These are phyloP conservation scores for Ameiurus melas DNA, from an alignment of 2,113 vertebrate species.

Conservation along the genomic window DNA sequence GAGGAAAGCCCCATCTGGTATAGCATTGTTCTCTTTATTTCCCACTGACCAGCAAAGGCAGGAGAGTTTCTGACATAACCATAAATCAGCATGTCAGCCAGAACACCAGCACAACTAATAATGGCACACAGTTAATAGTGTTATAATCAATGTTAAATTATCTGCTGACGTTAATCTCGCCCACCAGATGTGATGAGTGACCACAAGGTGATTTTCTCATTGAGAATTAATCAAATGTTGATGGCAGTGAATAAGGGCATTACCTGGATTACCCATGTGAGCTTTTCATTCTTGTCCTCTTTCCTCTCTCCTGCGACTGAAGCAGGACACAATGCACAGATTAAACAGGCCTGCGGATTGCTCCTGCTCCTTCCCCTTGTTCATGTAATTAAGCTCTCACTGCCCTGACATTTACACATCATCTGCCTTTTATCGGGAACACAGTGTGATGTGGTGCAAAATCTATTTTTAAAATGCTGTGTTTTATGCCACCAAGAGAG, in stretches of 20 bases:
- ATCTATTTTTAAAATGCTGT: conserved; percentile 58
- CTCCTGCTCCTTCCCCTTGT: background rate
- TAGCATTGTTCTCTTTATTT: background rate
- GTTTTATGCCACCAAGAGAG: conserved; percentile 52
- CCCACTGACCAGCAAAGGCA: background rate
- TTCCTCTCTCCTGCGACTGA: background rate
- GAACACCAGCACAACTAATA: conserved; percentile 25
- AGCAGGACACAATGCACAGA: conserved; percentile 20
- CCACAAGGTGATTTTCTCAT: conserved; percentile 46
- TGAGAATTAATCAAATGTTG: conserved; percentile 68
- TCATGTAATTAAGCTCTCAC: conserved; percentile 61
- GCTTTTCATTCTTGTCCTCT: conserved; percentile 21
- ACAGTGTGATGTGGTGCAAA: conserved; percentile 45
- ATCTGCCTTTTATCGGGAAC: conserved; percentile 65
- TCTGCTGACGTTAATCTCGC: conserved; percentile 31
- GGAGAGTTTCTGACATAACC: background rate
- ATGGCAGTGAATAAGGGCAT: conserved; percentile 65
- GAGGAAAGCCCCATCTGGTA: background rate
- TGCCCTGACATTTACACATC: conserved; percentile 64
- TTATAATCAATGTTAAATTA: conserved; percentile 18
- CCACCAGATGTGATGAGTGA: conserved; percentile 17
- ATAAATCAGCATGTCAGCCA: conserved; percentile 35
- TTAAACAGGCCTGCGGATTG: conserved; percentile 24
- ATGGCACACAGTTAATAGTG: conserved; percentile 29
- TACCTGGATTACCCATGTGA: conserved; percentile 68